phyloP scores from a whole-genome alignment of 2,113 vertebrate species.

The Rhinopithecus roxellana region DNA sequence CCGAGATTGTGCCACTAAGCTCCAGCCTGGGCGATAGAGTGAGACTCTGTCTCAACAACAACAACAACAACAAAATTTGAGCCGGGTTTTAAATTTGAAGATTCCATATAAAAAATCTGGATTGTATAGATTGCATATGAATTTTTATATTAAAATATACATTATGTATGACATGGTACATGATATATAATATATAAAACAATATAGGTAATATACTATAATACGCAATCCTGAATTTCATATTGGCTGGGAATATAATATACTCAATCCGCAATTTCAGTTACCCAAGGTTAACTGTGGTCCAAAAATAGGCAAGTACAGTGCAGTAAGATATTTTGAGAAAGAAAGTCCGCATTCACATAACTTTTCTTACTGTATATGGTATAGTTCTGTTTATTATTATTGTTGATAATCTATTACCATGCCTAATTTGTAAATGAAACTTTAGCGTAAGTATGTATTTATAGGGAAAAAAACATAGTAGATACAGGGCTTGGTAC shows the following conservation, averaged over 20 bases:
- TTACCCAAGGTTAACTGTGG: not conserved
- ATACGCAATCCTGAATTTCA: too few relatives aligned
- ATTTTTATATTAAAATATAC: not conserved
- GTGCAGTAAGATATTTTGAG: not conserved
- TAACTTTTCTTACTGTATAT: not conserved
- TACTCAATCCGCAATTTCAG: not conserved
- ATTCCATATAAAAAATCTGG: slow-evolving; percentile 19
- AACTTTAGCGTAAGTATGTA: not conserved
- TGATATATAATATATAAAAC: not conserved
- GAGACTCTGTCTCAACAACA: too few relatives aligned
- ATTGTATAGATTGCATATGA: not conserved
- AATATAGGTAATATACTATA: not conserved
- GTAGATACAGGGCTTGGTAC: not conserved
- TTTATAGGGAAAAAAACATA: not conserved
- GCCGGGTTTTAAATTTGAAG: not conserved
- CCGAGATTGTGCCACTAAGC: too few relatives aligned
- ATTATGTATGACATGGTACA: not conserved
- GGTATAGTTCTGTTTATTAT: not conserved
- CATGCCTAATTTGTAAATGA: not conserved
- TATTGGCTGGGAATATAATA: too few relatives aligned
- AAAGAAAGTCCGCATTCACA: not conserved
- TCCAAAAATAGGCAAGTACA: not conserved
- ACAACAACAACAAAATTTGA: too few relatives aligned
- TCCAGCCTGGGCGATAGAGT: too few relatives aligned
- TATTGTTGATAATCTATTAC: not conserved